Base-by-base conservation (phyloP, 2,113 vertebrate genomes). In the Myiozetetes cayanensis region DNA sequence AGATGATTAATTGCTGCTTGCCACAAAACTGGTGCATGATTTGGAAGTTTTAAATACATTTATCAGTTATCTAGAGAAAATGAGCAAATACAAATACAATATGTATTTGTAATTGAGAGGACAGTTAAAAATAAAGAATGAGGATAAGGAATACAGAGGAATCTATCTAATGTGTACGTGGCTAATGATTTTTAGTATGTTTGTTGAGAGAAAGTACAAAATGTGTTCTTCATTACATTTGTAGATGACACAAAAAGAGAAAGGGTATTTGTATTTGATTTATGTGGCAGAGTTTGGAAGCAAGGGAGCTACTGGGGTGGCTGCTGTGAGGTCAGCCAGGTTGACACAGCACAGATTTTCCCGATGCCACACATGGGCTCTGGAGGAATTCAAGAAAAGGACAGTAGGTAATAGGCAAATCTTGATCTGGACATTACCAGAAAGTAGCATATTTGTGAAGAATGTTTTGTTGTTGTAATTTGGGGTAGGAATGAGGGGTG, bases 291-390 rank as follows among this genome's bases (percentile, higher is more conserved):
- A 4, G 14, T 43, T 75, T 74, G 37, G 25, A 35, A 78, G 56
- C 6, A 3, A 21, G 6, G 1, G 2, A 43, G 4, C 8, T 91
- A 39, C 65, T 63, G 31, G 12, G 23, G 16, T 37, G 9, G n/a
- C n/a, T 87, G 19, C 44, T 68, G 47, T 78, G 50, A 75, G 25
- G 68, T 47, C 31, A 78, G 4, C 14, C 25, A 43, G 8, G 2
- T 61, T 85, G 78, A 62, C 11, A 4, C 23, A 47, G 10, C n/a
- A 12, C 4, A n/a, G 33, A 7, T 14, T 47, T 73, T 62, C 44
- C 77, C 72, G 27, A 11, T 58, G 27, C 14, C 47, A 52, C 10
- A 16, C 0, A 0, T 39, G 8, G 4, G 2, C 11, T 59, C 25
- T 63, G 21, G 19, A 33, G 13, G 27, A 49, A 33, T 68, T 49